Conservation (phyloP, 64 coral and sea anemone genomes). For the Pocillopora verrucosa region DNA sequence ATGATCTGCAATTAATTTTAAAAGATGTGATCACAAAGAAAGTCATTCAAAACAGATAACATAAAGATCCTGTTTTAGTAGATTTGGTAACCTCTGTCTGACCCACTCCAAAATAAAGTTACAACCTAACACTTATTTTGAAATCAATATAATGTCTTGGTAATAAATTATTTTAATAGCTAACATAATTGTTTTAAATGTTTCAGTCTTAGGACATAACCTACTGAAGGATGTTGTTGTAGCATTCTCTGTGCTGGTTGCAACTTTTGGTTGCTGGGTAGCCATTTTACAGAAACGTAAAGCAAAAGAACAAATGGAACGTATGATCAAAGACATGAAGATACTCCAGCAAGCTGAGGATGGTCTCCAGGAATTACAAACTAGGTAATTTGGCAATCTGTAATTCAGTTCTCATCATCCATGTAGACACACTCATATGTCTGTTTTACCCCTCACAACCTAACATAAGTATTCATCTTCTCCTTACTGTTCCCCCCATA, state of each 20-base stretch:
- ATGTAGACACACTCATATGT: not conserved
- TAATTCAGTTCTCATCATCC: not conserved
- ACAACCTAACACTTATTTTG: no score
- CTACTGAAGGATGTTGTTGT: conserved; percentile 93
- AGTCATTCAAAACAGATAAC: no score
- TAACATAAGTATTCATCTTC: no score
- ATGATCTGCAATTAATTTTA: no score
- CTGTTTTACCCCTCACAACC: not conserved
- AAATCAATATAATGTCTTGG: not conserved
- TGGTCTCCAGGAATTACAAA: conserved; percentile 81
- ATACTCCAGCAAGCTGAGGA: conserved; percentile 91
- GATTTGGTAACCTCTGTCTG: no score
- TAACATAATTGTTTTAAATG: not conserved
- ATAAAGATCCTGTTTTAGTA: no score
- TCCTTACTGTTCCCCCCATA: no score
- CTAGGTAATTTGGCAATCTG: conserved; percentile 38
- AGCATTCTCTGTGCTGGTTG: conserved; percentile 84
- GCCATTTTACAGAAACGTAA: conserved; percentile 88
- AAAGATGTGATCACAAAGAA: no score
- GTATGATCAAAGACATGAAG: conserved; percentile 93
- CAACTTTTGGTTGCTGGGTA: conserved; percentile 89
- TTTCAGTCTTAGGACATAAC: conserved; percentile 80
- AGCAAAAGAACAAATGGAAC: conserved; percentile 92
- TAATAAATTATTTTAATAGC: not conserved
- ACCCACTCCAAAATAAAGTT: no score